Conservation (phyloP, 2,113 vertebrate species). For the Grammomys dolichurus region DNA sequence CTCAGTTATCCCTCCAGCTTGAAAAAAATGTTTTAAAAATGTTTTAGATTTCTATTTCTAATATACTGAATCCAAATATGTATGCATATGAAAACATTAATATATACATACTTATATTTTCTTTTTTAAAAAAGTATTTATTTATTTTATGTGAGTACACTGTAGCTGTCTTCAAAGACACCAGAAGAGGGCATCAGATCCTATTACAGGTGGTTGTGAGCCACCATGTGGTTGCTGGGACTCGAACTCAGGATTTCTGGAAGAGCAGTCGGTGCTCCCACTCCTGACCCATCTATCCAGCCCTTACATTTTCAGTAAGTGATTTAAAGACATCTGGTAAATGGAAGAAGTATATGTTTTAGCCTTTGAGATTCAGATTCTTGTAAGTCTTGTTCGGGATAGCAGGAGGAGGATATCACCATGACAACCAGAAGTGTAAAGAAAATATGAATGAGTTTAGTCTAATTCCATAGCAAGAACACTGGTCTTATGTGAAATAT, state of each 20-base stretch:
- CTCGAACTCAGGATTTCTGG: too few relatives aligned
- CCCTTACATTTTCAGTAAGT: neutral
- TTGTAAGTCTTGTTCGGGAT: neutral
- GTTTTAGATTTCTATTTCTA: slow-evolving; percentile 15
- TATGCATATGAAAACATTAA: neutral
- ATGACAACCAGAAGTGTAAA: neutral
- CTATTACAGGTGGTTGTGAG: too few relatives aligned
- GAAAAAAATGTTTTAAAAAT: neutral
- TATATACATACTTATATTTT: neutral
- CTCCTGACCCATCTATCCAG: too few relatives aligned
- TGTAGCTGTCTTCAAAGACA: too few relatives aligned
- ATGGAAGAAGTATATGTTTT: slow-evolving; percentile 22
- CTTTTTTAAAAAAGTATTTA: too few relatives aligned
- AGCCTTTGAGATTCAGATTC: neutral
- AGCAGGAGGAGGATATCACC: neutral
- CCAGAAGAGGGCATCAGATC: too few relatives aligned
- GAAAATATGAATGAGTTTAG: neutral
- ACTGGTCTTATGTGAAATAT: neutral
- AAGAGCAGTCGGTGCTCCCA: too few relatives aligned
- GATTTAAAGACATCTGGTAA: neutral
- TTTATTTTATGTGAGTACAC: too few relatives aligned
- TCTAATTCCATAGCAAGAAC: neutral
- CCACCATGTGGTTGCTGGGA: too few relatives aligned
- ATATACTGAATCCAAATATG: neutral
- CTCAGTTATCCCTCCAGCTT: too few relatives aligned